A percentile compares a stretch with the other conserved stretches of the same genome.
These are phyloP conservation scores for Spisula solida DNA, from an alignment of 2,888 invertebrate species.

Conservation along the genomic window DNA sequence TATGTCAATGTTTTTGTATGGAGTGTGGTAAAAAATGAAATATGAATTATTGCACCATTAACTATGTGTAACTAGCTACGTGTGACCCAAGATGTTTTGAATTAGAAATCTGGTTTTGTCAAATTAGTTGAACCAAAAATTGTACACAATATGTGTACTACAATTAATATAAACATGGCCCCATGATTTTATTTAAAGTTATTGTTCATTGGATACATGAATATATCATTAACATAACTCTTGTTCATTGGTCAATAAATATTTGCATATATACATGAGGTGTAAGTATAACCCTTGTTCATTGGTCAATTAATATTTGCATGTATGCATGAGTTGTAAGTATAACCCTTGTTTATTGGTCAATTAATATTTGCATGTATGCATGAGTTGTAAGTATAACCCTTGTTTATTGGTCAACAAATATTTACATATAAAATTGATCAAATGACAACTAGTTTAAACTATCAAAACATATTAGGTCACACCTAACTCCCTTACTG, in stretches of 20 bases:
- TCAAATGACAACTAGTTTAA: neutral
- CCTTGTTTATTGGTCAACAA: neutral
- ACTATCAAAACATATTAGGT: neutral
- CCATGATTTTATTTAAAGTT: too few relatives aligned
- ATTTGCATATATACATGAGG: neutral
- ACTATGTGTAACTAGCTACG: conserved; percentile 31
- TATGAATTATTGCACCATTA: conserved; percentile 63
- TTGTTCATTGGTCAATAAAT: neutral
- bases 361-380: neutral
- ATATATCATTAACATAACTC: too few relatives aligned
- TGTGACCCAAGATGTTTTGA: conserved; percentile 15
- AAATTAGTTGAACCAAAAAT: neutral
- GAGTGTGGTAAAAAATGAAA: conserved; percentile 47
- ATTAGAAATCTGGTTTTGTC: neutral
- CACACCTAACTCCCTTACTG: neutral
- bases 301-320: neutral
- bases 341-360: neutral
- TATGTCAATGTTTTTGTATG: conserved; percentile 46
- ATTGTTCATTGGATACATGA: too few relatives aligned
- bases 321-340: neutral
- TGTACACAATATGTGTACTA: too few relatives aligned
- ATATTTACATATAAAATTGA: neutral
- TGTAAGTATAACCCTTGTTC: neutral
- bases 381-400: neutral
- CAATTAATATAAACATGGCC: too few relatives aligned